Conservation (phyloP, 2,113 vertebrate genomes). For the Tupaia tana region DNA sequence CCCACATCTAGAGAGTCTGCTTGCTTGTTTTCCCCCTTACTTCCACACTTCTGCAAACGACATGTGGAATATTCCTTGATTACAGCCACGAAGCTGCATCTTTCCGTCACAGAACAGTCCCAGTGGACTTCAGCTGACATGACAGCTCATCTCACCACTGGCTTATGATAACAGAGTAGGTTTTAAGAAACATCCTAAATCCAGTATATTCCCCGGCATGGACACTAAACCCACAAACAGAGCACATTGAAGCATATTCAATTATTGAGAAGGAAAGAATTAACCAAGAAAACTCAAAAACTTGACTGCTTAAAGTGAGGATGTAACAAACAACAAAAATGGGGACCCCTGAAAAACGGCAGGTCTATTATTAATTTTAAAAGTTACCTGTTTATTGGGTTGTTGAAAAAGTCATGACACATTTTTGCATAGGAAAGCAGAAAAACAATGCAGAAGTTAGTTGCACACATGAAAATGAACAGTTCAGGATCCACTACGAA, state of each 20-base stretch:
- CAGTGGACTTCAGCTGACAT: constrained; percentile 75
- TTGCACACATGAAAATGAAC: not conserved
- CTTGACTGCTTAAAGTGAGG: constrained; percentile 22
- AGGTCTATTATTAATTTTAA: not conserved
- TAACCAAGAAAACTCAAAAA: constrained; percentile 60
- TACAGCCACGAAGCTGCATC: constrained; percentile 71
- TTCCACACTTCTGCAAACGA: constrained; percentile 61
- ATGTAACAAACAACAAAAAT: constrained; percentile 22
- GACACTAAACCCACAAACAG: constrained; percentile 38
- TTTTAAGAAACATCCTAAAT: constrained; percentile 62
- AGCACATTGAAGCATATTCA: constrained; percentile 17
- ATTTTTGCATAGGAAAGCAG: too few relatives aligned
- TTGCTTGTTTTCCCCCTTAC: constrained; percentile 77
- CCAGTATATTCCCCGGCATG: constrained; percentile 57
- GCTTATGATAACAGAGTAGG: not conserved
- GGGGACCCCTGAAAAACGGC: not conserved
- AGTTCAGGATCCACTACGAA: not conserved
- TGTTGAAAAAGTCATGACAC: too few relatives aligned
- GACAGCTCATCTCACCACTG: constrained; percentile 66
- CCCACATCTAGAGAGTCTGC: constrained; percentile 74
- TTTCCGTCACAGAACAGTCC: constrained; percentile 77
- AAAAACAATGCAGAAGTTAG: not conserved
- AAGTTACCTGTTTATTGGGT: not conserved
- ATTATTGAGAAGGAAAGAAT: constrained; percentile 44
- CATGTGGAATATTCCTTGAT: constrained; percentile 82